Evolutionary conservation across 2,113 vertebrate genomes (phyloP), one percentile per base, ranked within the genome.

Genomic region (zebrafish (Danio rerio)): DNA sequence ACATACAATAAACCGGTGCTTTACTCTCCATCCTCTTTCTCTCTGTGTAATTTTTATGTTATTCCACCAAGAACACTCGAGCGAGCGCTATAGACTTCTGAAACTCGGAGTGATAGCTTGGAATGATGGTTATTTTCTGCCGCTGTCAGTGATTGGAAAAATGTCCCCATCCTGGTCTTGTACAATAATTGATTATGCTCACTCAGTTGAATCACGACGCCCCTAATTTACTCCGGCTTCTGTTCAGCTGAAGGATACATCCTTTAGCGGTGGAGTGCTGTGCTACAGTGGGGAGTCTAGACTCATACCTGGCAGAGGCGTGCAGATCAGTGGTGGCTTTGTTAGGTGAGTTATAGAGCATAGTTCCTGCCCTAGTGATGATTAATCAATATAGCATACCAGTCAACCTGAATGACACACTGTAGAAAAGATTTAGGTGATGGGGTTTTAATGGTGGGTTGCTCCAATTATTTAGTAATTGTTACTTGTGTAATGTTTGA

Each of bases 101-200:
- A 50, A 50, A 69, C 63, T 77, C 13, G 49, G 5, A 77, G 13
- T 21, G 62, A 83, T 68, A 1, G 50, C 61, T 77, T 58, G 40
- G 47, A 43, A 42, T 65, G 49, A 79, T 66, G 47, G 62, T 77
- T 59, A 83, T 68, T 58, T 83, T 69, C 52, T 49, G 45, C 73
- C 2, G 9, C 43, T 1, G 6, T 69, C 63, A 10, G 63, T 77
- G 65, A 83, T 77, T 83, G 81, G 62, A 49, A 68, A 83, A 77
- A 68, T 77, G 18, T 77, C 18, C 20, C 53, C 16, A 6, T 53
- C 56, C 43, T 77, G 31, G 43, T 56, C 73, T 83, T 18, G 15
- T 83, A 76, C 81, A 59, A 65, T 56, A 82, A 77, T 65, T 50
- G 52, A 77, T 83, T 77, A 69, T 59, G 62, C 47, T 74, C 59